Evolutionary conservation across 2,888 invertebrate genomes (phyloP).

Genomic region (Argynnis bischoffii): DNA sequence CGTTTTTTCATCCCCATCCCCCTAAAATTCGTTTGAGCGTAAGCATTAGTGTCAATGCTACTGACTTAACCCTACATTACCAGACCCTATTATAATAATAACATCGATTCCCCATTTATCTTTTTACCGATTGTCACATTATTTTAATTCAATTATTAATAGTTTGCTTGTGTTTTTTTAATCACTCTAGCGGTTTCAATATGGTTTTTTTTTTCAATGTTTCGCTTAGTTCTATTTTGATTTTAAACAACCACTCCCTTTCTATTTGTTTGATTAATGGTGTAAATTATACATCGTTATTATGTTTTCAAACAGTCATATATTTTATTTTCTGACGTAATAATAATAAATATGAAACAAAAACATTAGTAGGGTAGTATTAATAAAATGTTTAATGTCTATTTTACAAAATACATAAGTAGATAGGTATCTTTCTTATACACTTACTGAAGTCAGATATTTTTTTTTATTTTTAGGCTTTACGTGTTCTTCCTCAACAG

Average conservation of each 20-base stretch:
- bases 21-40: constrained; percentile 58
- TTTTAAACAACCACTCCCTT: constrained; percentile 35
- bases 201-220: constrained; percentile 56
- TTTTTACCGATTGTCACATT: constrained; percentile 51
- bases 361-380: too few relatives aligned
- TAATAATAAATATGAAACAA: not conserved
- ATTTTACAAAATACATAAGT: too few relatives aligned
- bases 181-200: constrained; percentile 63
- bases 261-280: constrained; percentile 40
- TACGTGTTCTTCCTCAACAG: too few relatives aligned
- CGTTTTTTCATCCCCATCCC: constrained; percentile 43
- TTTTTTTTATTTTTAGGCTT: too few relatives aligned
- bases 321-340: not conserved
- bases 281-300: not conserved
- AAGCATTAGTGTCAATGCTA: constrained; percentile 61
- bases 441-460: too few relatives aligned
- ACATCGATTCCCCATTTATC: constrained; percentile 57
- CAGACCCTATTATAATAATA: constrained; percentile 51
- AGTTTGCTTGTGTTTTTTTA: constrained; percentile 47
- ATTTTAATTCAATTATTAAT: constrained; percentile 53
- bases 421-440: too few relatives aligned
- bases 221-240: constrained; percentile 37
- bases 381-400: too few relatives aligned
- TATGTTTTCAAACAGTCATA: not conserved
- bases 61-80: constrained; percentile 47